A percentile compares a stretch with the other conserved stretches of the same genome.
Evolutionary conservation across 2,888 invertebrate genomes (phyloP).

Genomic region (Carterocephalus palaemon): DNA sequence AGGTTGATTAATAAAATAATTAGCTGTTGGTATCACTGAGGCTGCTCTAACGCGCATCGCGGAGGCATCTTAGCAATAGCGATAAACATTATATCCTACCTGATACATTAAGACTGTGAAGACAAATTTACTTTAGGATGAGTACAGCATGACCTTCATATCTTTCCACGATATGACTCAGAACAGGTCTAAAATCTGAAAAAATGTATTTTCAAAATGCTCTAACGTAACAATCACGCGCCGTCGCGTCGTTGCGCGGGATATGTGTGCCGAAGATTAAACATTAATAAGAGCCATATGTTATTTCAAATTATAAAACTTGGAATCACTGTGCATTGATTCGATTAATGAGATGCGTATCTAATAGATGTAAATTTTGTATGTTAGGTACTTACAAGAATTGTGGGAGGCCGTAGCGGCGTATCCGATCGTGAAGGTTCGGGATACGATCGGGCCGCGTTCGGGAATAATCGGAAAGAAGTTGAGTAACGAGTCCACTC

Average conservation of each 20-base stretch:
- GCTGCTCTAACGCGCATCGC: constrained; percentile 1
- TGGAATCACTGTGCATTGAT: constrained; percentile 2
- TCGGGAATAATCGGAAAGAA: constrained; percentile 34
- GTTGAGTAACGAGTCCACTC: constrained; percentile 45
- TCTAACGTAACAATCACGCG: constrained; percentile 38
- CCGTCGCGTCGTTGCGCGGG: constrained; percentile 25
- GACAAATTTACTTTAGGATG: constrained; percentile 55
- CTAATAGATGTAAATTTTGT: constrained; percentile 18
- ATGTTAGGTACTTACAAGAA: constrained; percentile 27
- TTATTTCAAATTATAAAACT: constrained; percentile 1
- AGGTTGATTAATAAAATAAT: not conserved
- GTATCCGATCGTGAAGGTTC: constrained; percentile 26
- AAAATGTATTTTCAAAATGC: constrained; percentile 35
- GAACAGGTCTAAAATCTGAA: constrained; percentile 33
- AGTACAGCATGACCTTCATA: constrained; percentile 38
- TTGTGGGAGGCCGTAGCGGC: constrained; percentile 22
- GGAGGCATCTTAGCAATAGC: constrained; percentile 22
- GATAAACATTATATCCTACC: constrained; percentile 53
- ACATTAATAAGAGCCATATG: constrained; percentile 24
- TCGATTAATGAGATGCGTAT: constrained; percentile 22
- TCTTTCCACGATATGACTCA: constrained; percentile 38
- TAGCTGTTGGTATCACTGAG: not conserved
- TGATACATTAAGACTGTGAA: constrained; percentile 57
- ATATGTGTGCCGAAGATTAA: constrained; percentile 29
- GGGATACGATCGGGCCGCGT: constrained; percentile 32